Conservation (phyloP, 2,888 invertebrate genomes). For the Perizoma affinitatum region DNA sequence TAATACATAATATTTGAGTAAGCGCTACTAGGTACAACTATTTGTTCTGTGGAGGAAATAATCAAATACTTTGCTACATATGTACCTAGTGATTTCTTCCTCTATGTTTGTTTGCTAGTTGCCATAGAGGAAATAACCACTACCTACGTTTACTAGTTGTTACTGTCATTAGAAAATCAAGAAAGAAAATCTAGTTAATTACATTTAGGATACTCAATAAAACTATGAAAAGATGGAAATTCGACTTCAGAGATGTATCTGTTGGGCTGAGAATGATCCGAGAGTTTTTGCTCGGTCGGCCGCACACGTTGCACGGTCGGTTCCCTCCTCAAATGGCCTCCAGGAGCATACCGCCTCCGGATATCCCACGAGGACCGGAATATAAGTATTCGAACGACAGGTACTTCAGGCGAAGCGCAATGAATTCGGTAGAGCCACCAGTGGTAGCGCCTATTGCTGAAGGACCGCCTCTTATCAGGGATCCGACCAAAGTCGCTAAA, state of each 20-base stretch:
- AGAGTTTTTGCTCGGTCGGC: slow-evolving; percentile 64
- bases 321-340: slow-evolving; percentile 60
- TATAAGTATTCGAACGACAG: slow-evolving; percentile 60
- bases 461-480: slow-evolving; percentile 46
- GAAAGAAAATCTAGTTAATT: background rate
- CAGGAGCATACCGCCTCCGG: slow-evolving; percentile 62
- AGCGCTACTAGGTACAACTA: no score
- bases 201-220: background rate
- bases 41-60: no score
- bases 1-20: no score
- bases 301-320: slow-evolving; percentile 56
- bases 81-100: no score
- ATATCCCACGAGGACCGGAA: slow-evolving; percentile 63
- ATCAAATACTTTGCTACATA: no score
- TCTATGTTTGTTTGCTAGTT: no score
- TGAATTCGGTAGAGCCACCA: slow-evolving; percentile 65
- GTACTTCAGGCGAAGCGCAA: slow-evolving; percentile 54
- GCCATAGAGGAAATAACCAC: no score
- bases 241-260: slow-evolving; percentile 63
- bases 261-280: slow-evolving; percentile 54
- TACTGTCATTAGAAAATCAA: background rate
- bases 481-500: slow-evolving; percentile 42
- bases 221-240: slow-evolving; percentile 28
- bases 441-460: slow-evolving; percentile 67
- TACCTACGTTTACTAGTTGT: no score